Base-by-base conservation (phyloP, 2,888 invertebrate genomes). In the Caenorhabditis auriculariae region DNA sequence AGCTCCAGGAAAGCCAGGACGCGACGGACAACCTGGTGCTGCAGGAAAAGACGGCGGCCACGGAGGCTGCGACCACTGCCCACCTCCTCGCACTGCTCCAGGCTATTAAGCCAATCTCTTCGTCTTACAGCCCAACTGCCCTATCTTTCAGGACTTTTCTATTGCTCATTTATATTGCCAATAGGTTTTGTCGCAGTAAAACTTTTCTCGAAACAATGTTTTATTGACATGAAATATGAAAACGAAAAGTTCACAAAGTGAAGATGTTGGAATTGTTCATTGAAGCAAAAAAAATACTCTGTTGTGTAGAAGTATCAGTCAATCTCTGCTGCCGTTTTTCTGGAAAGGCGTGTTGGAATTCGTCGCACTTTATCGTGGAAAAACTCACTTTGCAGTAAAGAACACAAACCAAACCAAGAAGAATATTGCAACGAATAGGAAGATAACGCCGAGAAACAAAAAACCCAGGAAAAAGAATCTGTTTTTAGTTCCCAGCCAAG, bases 61-160 rank as follows among this genome's bases (percentile, higher is more conserved):
- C 45, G 54, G 62, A 66, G 59, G 63, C 45, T 60, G 56, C 60
- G 60, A 60, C 41, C 65, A 65, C 51, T 65, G 60, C 48, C 69
- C 69, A 57, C 69, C 69, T 52, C 69, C 69, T 54, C 59, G 69
- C 52, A 69, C 69, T 47, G 69, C 69, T 29, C 69, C 69, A 55
- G 69, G 69, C 60, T 69, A 69, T 69, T 69, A 65, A 64, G n/a
- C 29, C 49, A 48, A 23, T 53, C 48, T 58, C 29, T 29, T 37
- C 17, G 28, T 42, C 42, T 29, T 19, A 27, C 26, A 52, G 39
- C 42, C 17, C 47, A 17, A 44, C n/a, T n/a, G n/a, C n/a, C n/a
- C n/a, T n/a, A n/a, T n/a, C n/a, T n/a, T n/a, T n/a, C n/a, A n/a
- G n/a, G n/a, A n/a, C n/a, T n/a, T n/a, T n/a, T n/a, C n/a, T n/a